Base-by-base conservation (phyloP, 2,797 vertebrate species). In the Microchirus variegatus region DNA sequence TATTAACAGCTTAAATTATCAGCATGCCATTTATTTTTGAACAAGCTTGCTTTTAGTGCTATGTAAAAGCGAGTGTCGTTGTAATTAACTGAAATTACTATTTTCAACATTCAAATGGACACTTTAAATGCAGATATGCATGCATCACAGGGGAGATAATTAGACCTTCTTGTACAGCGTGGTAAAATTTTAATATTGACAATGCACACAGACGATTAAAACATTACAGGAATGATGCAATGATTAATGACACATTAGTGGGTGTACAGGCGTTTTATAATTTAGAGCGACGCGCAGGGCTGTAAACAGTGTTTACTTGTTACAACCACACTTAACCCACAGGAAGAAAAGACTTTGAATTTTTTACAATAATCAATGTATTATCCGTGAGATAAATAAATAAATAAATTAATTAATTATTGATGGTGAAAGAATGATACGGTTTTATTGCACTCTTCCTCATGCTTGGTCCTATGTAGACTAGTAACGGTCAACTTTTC, bases 61-160 rank as follows among this genome's bases (percentile, higher is more conserved):
- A 16, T 41, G 12, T 14, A 16, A 52, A 47, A 51, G 15, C 19
- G 63, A 62, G 41, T 36, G 43, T 19, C 8, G 4, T 47, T 50
- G 38, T 42, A 38, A 63, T 69, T 52, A 10, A 68, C 65, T 57
- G 38, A 26, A 31, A 31, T 40, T 36, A 58, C 10, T 57, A 53
- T 42, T 63, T 63, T 46, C 13, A 53, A 60, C 35, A 63, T 60
- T 69, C 63, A 47, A 49, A 70, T 38, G 19, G 38, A 70, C 36
- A 40, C 5, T 72, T 70, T 40, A 55, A 36, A 69, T 63, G 55
- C 55, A 76, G 17, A 67, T 17, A 48, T 50, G 51, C 35, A 31
- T 45, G 41, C 3, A 44, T 56, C 63, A 62, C 48, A 47, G 45
- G 44, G 54, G 48, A 66, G 18, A 63, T 68, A 64, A 76, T 66